Base-by-base conservation (phyloP, 64 coral and sea anemone genomes). In the Dendrophyllia cribrosa region DNA sequence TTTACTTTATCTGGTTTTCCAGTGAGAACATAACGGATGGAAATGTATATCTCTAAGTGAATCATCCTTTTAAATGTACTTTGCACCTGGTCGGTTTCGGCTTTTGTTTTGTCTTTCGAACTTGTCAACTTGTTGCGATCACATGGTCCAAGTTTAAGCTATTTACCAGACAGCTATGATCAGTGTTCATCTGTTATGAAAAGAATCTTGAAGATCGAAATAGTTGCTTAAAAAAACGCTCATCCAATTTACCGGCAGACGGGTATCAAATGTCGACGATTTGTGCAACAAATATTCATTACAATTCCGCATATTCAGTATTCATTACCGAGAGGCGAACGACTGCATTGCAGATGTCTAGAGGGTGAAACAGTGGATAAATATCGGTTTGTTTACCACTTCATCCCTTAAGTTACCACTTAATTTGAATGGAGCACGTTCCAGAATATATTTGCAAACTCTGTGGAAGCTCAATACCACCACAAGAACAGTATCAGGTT, bases 361-460 rank as follows among this genome's bases (percentile, higher is more conserved):
- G 12, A 15, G 6, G 16, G 6, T 82, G 59, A n/a, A 79, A 58
- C 47, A 16, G 12, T 53, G 48, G 20, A 4, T 21, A 55, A 16
- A 43, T 23, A 79, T 59, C 52, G 9, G 10, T 20, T 84, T 84
- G 80, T 84, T 84, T 84, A 48, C 3, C 17, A 8, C 20, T 67
- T 51, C 17, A 67, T 21, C 43, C 1, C 47, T 67, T 17, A 26
- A 84, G 62, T 67, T 84, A 12, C 15, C 62, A 48, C n/a, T 84
- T 23, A 46, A 84, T 67, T 49, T 84, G 61, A 68, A 84, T 84
- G 80, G 80, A 84, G 21, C 62, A 20, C 59, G 61, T 51, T 84
- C 80, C 61, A 12, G 80, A 84, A 84, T 84, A 67, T 68, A 63
- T 84, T 46, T 84, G 80, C 80, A 84, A 84, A 68, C 43, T 84